Conservation (phyloP, 2,797 vertebrate genomes). For the Centropyge bicolor region DNA sequence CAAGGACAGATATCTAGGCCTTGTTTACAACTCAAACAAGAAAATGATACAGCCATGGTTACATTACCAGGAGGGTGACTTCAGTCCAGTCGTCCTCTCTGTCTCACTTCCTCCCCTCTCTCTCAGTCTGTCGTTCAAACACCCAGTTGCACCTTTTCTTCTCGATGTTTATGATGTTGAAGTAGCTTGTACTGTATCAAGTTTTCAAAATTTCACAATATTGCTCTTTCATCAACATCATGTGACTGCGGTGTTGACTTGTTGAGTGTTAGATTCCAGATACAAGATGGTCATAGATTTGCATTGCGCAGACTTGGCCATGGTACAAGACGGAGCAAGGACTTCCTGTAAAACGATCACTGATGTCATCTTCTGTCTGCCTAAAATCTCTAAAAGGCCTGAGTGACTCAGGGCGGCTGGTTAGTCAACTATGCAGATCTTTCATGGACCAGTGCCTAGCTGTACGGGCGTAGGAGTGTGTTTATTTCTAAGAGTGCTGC, state of each 20-base stretch:
- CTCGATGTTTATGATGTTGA: constrained; percentile 1
- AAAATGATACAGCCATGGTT: constrained; percentile 64
- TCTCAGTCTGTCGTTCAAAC: constrained; percentile 2
- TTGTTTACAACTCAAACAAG: constrained; percentile 79
- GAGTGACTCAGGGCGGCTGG: constrained; percentile 65
- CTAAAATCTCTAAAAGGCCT: constrained; percentile 57
- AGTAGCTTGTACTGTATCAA: constrained; percentile 27
- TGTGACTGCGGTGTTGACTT: constrained; percentile 2
- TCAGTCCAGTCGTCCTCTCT: constrained; percentile 26
- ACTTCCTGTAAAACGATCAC: constrained; percentile 68
- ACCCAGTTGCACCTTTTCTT: background rate
- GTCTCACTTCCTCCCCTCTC: constrained; percentile 4
- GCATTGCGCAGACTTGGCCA: constrained; percentile 46
- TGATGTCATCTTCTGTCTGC: constrained; percentile 75
- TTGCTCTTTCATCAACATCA: constrained; percentile 15
- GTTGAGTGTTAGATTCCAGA: constrained; percentile 27
- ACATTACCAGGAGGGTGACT: constrained; percentile 47
- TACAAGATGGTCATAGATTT: constrained; percentile 27
- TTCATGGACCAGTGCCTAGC: constrained; percentile 43
- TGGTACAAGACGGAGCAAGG: constrained; percentile 28
- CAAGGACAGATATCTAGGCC: constrained; percentile 72
- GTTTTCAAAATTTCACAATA: constrained; percentile 23
- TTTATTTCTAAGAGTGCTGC: constrained; percentile 59
- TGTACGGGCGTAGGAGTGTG: constrained; percentile 49
- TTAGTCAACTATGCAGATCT: constrained; percentile 44